Conservation (phyloP, 2,113 vertebrate species). For the Sylvilagus bachmani region DNA sequence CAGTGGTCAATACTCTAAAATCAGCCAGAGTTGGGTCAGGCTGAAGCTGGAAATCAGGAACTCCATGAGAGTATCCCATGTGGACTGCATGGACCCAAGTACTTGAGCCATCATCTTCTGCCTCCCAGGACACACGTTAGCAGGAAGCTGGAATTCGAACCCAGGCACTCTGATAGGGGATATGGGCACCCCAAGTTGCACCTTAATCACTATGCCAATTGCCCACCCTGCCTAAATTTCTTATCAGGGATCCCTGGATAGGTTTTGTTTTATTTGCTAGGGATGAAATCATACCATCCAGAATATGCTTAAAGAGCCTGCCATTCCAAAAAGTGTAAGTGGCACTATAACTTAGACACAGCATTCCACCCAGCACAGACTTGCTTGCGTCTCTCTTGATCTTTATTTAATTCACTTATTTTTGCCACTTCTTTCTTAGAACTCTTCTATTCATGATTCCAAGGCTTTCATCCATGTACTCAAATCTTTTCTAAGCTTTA, state of each 20-base stretch:
- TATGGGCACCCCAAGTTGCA: no score
- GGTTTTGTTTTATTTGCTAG: slow-evolving; percentile 36
- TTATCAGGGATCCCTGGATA: background rate
- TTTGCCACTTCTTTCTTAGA: background rate
- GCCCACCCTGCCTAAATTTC: background rate
- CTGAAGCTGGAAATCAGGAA: no score
- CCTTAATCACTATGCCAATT: no score
- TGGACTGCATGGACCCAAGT: no score
- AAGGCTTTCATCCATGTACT: background rate
- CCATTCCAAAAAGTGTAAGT: background rate
- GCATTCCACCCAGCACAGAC: background rate
- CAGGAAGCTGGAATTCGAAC: no score
- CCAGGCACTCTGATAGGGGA: no score
- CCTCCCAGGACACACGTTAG: no score
- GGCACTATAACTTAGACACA: slow-evolving; percentile 30
- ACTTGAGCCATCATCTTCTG: no score
- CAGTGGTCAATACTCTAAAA: no score
- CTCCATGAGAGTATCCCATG: no score
- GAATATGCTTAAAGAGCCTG: background rate
- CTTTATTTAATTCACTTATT: background rate
- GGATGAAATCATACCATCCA: background rate
- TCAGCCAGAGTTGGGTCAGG: no score
- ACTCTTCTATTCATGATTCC: background rate
- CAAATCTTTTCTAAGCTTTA: slow-evolving; percentile 23
- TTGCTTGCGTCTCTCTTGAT: background rate